Percentiles rank a stretch among this genome's conserved stretches.
These are phyloP conservation scores for Esperia sulphurella DNA, from an alignment of 2,888 invertebrate species.

Conservation along the genomic window DNA sequence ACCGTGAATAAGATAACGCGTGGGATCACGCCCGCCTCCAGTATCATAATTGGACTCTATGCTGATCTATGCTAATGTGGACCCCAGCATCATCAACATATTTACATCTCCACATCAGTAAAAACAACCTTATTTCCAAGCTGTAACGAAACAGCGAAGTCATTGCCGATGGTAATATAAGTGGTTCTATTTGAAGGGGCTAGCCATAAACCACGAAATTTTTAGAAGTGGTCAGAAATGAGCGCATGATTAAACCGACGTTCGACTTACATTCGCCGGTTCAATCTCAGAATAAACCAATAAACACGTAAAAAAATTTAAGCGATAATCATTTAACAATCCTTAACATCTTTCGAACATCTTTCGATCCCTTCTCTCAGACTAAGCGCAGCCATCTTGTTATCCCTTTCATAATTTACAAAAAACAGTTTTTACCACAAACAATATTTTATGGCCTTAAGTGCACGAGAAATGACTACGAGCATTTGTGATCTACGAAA, in stretches of 20 bases:
- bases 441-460: too few relatives aligned
- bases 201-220: background rate
- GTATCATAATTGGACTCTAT: slow-evolving; percentile 52
- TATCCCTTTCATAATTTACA: too few relatives aligned
- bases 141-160: background rate
- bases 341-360: too few relatives aligned
- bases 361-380: too few relatives aligned
- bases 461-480: too few relatives aligned
- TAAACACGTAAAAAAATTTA: too few relatives aligned
- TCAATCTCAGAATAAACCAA: too few relatives aligned
- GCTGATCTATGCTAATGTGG: slow-evolving; percentile 49
- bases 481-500: too few relatives aligned
- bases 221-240: background rate
- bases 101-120: background rate
- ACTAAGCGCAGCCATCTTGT: too few relatives aligned
- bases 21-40: slow-evolving; percentile 36
- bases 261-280: too few relatives aligned
- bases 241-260: background rate
- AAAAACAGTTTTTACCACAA: too few relatives aligned
- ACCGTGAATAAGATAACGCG: slow-evolving; percentile 19
- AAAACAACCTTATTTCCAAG: slow-evolving; percentile 1
- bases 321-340: too few relatives aligned
- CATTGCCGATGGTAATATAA: background rate
- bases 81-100: slow-evolving; percentile 23
- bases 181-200: background rate